Percentiles rank a stretch among this genome's conserved stretches.
Evolutionary conservation across 92 coral and sea anemone genomes (phyloP).

Genomic region (Nematostella vectensis): DNA sequence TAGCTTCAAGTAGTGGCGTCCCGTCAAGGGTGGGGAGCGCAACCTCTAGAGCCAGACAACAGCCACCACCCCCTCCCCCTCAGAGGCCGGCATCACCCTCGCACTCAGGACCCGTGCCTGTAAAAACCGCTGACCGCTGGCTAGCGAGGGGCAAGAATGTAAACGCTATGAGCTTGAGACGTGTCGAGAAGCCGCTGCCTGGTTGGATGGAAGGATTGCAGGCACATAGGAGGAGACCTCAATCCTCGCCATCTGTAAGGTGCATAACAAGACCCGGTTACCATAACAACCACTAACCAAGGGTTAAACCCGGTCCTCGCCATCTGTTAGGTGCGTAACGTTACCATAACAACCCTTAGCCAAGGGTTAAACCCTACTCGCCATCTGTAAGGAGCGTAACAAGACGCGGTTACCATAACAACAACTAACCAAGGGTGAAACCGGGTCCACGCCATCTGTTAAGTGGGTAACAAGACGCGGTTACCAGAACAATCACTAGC

Average conservation of each 20-base stretch:
- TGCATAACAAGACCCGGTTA: too few relatives aligned
- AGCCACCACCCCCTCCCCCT: conserved; percentile 51
- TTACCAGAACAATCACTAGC: too few relatives aligned
- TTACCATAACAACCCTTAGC: too few relatives aligned
- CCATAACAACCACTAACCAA: too few relatives aligned
- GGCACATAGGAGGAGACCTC: conserved; percentile 48
- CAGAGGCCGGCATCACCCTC: conserved; percentile 71
- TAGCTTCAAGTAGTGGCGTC: conserved; percentile 42
- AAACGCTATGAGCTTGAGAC: conserved; percentile 33
- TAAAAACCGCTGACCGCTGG: conserved; percentile 51
- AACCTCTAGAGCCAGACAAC: conserved; percentile 13
- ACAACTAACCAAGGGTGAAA: too few relatives aligned
- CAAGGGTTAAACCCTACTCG: too few relatives aligned
- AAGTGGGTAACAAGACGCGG: too few relatives aligned
- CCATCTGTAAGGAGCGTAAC: too few relatives aligned
- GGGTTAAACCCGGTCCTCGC: too few relatives aligned
- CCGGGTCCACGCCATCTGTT: too few relatives aligned
- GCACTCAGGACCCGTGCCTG: conserved; percentile 23
- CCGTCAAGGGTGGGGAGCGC: conserved; percentile 80
- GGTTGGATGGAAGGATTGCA: conserved; percentile 96
- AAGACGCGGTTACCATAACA: too few relatives aligned
- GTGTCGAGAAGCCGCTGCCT: conserved; percentile 42
- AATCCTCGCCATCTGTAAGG: conserved; percentile 49
- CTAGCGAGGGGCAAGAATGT: conserved; percentile 63
- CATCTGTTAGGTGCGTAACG: too few relatives aligned